Evolutionary conservation across 1,140 invertebrate species (phyloP).

Genomic region (Anastrepha obliqua): DNA sequence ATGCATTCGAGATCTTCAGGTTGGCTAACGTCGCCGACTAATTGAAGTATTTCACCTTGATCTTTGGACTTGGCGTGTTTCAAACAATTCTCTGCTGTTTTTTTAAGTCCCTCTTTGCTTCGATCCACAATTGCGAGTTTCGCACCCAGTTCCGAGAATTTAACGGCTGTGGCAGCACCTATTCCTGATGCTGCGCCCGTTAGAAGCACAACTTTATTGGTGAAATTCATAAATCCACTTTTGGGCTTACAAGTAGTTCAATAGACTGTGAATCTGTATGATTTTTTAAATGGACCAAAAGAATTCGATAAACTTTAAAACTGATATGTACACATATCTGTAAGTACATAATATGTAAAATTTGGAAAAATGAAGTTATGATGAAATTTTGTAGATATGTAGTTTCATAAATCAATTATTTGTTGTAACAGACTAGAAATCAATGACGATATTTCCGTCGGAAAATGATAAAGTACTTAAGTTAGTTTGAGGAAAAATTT

Average conservation of each 20-base stretch:
- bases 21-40: conserved; percentile 79
- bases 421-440: no score
- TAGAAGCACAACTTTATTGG: conserved; percentile 82
- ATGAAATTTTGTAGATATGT: no score
- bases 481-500: no score
- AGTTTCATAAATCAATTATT: no score
- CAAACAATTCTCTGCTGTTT: conserved; percentile 78
- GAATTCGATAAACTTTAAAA: background rate
- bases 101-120: conserved; percentile 79
- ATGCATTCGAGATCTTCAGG: conserved; percentile 80
- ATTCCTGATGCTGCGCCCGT: conserved; percentile 93
- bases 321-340: background rate
- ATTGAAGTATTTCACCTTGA: conserved; percentile 69
- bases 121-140: conserved; percentile 83
- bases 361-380: no score
- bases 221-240: conserved; percentile 61
- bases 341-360: background rate
- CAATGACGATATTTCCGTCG: no score
- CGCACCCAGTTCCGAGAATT: conserved; percentile 85
- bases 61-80: conserved; percentile 76
- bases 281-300: no score
- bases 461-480: no score
- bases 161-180: conserved; percentile 86
- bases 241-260: background rate
- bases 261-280: no score